phyloP scores from a whole-genome alignment of 2,797 vertebrate species.

The Sandelia bainsii region DNA sequence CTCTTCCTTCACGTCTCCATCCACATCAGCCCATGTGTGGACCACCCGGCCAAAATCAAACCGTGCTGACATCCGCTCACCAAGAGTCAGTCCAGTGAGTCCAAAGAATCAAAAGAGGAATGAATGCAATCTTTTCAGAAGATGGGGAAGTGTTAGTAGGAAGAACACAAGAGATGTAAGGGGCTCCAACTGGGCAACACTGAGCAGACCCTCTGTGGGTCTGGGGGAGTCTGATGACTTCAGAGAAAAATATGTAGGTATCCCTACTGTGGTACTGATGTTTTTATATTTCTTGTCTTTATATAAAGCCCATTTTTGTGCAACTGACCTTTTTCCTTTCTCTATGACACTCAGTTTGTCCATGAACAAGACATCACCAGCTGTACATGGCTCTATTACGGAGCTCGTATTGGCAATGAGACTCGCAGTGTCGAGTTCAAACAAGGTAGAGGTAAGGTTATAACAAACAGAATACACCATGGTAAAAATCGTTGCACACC shows the following conservation, averaged over 20 bases:
- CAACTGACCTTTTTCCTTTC: neutral
- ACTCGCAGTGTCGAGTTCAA: neutral
- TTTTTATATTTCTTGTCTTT: neutral
- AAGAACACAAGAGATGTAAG: neutral
- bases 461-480: no score
- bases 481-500: no score
- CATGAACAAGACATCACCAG: slow-evolving; percentile 1
- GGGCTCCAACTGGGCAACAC: neutral
- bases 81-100: no score
- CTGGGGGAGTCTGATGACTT: no score
- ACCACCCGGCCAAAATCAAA: neutral
- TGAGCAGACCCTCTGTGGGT: no score
- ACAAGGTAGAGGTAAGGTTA: neutral
- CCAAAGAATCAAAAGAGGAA: neutral
- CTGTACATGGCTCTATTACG: neutral
- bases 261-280: neutral
- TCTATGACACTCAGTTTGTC: neutral
- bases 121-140: neutral
- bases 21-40: neutral
- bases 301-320: neutral
- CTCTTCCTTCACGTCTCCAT: neutral
- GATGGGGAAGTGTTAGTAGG: accelerated
- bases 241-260: no score
- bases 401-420: neutral
- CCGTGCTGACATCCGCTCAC: neutral